A percentile compares a stretch with the other conserved stretches of the same genome.
Evolutionary conservation across 64 coral and sea anemone species (phyloP).

Genomic region (Dendronephthya gigantea): DNA sequence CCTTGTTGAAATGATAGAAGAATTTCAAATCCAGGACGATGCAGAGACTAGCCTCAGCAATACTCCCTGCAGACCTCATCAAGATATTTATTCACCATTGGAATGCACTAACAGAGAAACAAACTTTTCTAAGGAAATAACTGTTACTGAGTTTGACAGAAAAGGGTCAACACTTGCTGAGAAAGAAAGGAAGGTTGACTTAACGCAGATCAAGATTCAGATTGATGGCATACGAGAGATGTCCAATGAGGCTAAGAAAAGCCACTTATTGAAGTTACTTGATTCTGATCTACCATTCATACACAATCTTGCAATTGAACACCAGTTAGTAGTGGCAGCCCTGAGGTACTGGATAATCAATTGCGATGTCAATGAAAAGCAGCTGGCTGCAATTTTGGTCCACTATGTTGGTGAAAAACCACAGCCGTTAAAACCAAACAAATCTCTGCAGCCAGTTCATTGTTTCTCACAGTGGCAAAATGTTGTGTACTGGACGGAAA

Average conservation of each 20-base stretch:
- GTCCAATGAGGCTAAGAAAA: background rate
- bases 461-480: background rate
- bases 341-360: background rate
- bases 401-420: background rate
- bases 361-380: background rate
- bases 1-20: too few relatives aligned
- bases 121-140: background rate
- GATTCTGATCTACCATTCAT: background rate
- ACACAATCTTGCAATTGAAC: background rate
- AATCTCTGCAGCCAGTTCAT: background rate
- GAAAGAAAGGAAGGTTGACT: background rate
- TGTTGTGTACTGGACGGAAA: background rate
- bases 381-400: background rate
- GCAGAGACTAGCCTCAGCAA: too few relatives aligned
- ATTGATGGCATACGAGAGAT: background rate
- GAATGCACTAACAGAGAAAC: background rate
- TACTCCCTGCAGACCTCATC: too few relatives aligned
- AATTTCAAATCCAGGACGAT: too few relatives aligned
- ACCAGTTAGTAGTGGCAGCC: background rate
- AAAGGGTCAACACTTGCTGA: background rate
- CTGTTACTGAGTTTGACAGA: background rate
- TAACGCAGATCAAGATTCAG: background rate
- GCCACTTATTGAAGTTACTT: background rate
- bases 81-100: background rate
- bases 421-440: background rate